Conservation (phyloP, 2,888 invertebrate species). For the Panzeria rudis region DNA sequence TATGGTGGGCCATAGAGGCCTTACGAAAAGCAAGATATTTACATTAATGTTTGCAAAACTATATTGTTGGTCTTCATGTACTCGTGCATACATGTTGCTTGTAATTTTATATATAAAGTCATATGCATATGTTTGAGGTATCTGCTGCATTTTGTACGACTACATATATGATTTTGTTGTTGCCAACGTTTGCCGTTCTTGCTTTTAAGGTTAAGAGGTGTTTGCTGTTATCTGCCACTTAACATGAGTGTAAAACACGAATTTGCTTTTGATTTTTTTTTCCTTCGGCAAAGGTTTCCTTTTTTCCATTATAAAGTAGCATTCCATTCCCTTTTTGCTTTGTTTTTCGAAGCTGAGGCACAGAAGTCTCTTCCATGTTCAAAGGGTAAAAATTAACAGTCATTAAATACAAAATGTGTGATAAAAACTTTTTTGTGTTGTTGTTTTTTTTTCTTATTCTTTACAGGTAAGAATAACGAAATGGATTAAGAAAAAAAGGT, state of each 20-base stretch:
- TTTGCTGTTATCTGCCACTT: conserved; percentile 73
- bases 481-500: conserved; percentile 28
- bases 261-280: conserved; percentile 66
- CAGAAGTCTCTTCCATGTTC: conserved; percentile 1
- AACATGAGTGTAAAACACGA: conserved; percentile 73
- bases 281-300: neutral
- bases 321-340: conserved; percentile 15
- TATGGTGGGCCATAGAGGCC: conserved; percentile 9
- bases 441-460: no score
- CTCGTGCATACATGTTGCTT: conserved; percentile 22
- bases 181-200: conserved; percentile 16
- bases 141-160: conserved; percentile 26
- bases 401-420: conserved; percentile 65
- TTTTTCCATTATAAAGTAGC: conserved; percentile 35
- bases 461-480: conserved; percentile 51
- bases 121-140: conserved; percentile 21
- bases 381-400: conserved; percentile 71
- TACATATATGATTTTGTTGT: conserved; percentile 35
- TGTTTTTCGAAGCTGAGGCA: conserved; percentile 11
- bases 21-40: neutral
- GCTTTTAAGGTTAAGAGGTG: conserved; percentile 69
- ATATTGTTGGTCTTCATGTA: neutral
- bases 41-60: conserved; percentile 1
- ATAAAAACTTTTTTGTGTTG: conserved; percentile 52
- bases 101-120: neutral